Evolutionary conservation across 2,797 vertebrate genomes (phyloP).

Genomic region (Heteromormyrus szaboi): DNA sequence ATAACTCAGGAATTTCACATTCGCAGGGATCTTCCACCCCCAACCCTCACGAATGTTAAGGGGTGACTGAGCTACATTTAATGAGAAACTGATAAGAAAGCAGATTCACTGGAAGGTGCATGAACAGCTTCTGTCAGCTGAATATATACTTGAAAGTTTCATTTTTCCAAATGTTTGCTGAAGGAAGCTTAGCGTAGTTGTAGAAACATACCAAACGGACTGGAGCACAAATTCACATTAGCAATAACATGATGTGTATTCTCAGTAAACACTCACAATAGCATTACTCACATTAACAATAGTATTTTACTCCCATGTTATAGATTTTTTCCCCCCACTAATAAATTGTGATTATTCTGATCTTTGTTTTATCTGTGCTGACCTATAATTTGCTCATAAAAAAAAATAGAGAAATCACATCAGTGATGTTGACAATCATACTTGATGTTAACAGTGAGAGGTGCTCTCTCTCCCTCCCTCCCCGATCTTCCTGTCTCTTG

Average conservation of each 20-base stretch:
- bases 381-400: background rate
- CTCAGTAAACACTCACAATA: background rate
- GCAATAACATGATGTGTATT: background rate
- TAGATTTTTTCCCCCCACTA: background rate
- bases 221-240: background rate
- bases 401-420: background rate
- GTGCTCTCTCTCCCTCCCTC: background rate
- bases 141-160: background rate
- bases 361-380: background rate
- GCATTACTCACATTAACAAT: background rate
- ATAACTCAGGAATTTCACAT: background rate
- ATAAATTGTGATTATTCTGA: slow-evolving; percentile 1
- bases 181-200: background rate
- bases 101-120: background rate
- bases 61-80: background rate
- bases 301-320: background rate
- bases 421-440: background rate
- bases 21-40: background rate
- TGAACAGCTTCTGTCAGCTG: background rate
- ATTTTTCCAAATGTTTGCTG: background rate
- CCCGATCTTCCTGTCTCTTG: too few species aligned
- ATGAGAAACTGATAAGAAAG: background rate
- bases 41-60: background rate
- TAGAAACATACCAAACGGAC: background rate
- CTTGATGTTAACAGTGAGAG: background rate